Evolutionary conservation across 2,113 vertebrate species (phyloP).

Genomic region (Ctenodactylus gundi): DNA sequence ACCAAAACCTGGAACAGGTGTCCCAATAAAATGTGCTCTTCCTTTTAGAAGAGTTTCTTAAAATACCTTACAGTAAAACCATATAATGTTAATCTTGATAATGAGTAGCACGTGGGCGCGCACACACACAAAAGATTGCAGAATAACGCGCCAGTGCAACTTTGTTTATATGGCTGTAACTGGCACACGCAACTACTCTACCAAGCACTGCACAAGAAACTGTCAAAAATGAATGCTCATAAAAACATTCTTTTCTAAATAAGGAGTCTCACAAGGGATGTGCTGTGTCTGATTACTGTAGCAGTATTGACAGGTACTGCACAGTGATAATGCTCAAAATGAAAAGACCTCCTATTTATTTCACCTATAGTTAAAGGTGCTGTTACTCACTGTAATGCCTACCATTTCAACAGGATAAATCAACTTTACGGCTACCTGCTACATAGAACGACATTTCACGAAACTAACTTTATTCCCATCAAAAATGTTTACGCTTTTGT

Average conservation of each 20-base stretch:
- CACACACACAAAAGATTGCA: slow-evolving; percentile 46
- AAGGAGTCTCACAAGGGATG: slow-evolving; percentile 51
- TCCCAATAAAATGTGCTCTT: neutral
- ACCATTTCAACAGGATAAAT: neutral
- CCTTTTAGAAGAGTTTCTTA: too few species aligned
- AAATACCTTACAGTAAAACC: too few species aligned
- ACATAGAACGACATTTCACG: neutral
- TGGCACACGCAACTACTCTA: slow-evolving; percentile 30
- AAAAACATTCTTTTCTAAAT: slow-evolving; percentile 68
- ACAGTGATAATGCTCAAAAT: neutral
- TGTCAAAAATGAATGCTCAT: slow-evolving; percentile 63
- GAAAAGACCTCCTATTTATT: neutral
- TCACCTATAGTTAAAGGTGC: slow-evolving; percentile 34
- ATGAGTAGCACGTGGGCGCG: too few species aligned
- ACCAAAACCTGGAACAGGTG: neutral
- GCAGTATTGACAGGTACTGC: slow-evolving; percentile 57
- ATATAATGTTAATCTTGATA: slow-evolving; percentile 57
- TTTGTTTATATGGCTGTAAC: slow-evolving; percentile 64
- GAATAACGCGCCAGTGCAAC: slow-evolving; percentile 51
- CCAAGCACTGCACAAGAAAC: slow-evolving; percentile 53
- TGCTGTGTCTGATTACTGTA: slow-evolving; percentile 24
- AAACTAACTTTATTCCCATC: slow-evolving; percentile 31
- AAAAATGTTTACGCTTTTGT: neutral
- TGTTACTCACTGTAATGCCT: neutral
- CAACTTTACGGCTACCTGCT: neutral